Conservation (phyloP, 2,797 vertebrate species). For the Hemibagrus guttatus region DNA sequence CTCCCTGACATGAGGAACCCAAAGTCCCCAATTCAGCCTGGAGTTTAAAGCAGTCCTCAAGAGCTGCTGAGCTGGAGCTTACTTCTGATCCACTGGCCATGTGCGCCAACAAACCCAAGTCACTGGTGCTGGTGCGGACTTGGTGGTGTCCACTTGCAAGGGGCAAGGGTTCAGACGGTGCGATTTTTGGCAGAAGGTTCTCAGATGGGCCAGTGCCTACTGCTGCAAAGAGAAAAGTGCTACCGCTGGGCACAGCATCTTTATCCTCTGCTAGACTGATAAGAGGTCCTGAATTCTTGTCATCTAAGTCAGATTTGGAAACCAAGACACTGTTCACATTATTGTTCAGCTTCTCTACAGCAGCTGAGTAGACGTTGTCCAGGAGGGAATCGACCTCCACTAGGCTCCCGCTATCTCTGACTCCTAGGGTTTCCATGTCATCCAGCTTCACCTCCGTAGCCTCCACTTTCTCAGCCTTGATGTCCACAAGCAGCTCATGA, state of each 20-base stretch:
- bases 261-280: slow-evolving; percentile 93
- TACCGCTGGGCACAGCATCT: slow-evolving; percentile 79
- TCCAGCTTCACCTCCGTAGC: slow-evolving; percentile 97
- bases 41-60: slow-evolving; percentile 88
- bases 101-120: slow-evolving; percentile 85
- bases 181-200: slow-evolving; percentile 85
- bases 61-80: slow-evolving; percentile 75
- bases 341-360: slow-evolving; percentile 89
- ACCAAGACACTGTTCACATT: slow-evolving; percentile 64
- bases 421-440: slow-evolving; percentile 86
- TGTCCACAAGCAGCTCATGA: slow-evolving; percentile 95
- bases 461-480: slow-evolving; percentile 97
- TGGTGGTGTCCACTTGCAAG: slow-evolving; percentile 76
- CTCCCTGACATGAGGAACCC: slow-evolving; percentile 69
- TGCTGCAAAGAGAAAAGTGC: slow-evolving; percentile 86
- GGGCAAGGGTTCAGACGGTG: slow-evolving; percentile 78
- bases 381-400: slow-evolving; percentile 94
- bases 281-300: slow-evolving; percentile 85
- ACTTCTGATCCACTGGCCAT: slow-evolving; percentile 81
- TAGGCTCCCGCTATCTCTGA: slow-evolving; percentile 83
- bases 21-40: slow-evolving; percentile 79
- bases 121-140: slow-evolving; percentile 76
- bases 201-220: slow-evolving; percentile 75
- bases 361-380: slow-evolving; percentile 93
- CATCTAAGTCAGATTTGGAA: slow-evolving; percentile 75